These are phyloP conservation scores for Patella depressa DNA, from an alignment of 2,888 invertebrate species.

Conservation along the genomic window DNA sequence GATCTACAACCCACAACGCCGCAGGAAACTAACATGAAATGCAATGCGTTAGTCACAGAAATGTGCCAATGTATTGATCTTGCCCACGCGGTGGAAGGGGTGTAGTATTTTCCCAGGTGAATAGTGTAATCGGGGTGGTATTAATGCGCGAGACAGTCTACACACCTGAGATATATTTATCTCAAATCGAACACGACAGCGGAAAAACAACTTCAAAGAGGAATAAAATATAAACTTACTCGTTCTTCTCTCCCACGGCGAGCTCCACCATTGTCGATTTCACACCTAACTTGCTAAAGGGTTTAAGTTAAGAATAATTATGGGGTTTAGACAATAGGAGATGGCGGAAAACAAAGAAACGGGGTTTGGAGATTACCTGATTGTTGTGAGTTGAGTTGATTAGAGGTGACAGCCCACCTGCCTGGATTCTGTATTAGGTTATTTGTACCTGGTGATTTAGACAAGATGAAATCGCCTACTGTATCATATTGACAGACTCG, in stretches of 20 bases:
- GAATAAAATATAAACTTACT: background rate
- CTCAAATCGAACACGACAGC: background rate
- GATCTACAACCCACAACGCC: too few relatives aligned
- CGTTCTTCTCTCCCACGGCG: background rate
- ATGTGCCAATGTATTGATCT: too few relatives aligned
- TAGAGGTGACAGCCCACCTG: slow-evolving; percentile 1
- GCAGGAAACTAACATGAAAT: too few relatives aligned
- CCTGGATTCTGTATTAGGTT: background rate
- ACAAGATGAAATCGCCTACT: too few relatives aligned
- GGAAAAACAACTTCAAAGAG: slow-evolving; percentile 8
- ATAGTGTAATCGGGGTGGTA: too few relatives aligned
- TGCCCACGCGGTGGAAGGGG: too few relatives aligned
- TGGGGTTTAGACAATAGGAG: background rate
- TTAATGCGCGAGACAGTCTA: too few relatives aligned
- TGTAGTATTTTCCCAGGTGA: too few relatives aligned
- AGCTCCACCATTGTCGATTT: slow-evolving; percentile 7
- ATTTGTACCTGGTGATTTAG: too few relatives aligned
- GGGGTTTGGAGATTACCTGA: background rate
- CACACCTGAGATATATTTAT: slow-evolving; percentile 1
- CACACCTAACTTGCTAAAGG: slow-evolving; percentile 12
- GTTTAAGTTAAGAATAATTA: slow-evolving; percentile 7
- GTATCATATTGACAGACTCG: too few relatives aligned
- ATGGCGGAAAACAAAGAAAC: background rate
- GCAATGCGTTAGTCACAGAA: too few relatives aligned
- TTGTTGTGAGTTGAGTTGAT: background rate